A percentile compares a stretch with the other conserved stretches of the same genome.
Conservation (phyloP, 2,113 vertebrate genomes). For the Pangasianodon hypophthalmus region DNA sequence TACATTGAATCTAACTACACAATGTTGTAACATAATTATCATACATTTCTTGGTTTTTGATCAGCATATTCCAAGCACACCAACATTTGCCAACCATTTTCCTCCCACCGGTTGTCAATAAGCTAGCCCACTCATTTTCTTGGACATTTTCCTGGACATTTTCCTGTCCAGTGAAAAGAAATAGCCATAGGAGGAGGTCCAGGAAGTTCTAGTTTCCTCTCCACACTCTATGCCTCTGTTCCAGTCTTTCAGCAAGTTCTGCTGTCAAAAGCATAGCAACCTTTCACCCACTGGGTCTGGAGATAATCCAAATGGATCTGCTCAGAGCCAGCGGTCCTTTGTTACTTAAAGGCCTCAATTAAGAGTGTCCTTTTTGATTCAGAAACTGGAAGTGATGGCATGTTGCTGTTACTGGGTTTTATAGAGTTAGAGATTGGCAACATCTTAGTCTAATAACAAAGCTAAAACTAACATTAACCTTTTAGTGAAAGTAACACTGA, state of each 20-base stretch:
- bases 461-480: constrained; percentile 32
- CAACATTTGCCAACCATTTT: not conserved
- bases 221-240: constrained; percentile 42
- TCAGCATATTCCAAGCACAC: not conserved
- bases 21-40: constrained; percentile 42
- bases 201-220: constrained; percentile 38
- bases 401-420: constrained; percentile 27
- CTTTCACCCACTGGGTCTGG: constrained; percentile 29
- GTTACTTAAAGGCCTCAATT: constrained; percentile 29
- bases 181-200: constrained; percentile 25
- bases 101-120: not conserved
- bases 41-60: constrained; percentile 58
- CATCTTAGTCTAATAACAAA: constrained; percentile 28
- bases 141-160: constrained; percentile 19
- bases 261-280: constrained; percentile 41
- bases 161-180: constrained; percentile 47
- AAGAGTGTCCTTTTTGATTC: constrained; percentile 21
- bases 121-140: not conserved
- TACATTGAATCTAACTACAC: constrained; percentile 52
- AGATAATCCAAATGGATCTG: constrained; percentile 37
- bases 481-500: constrained; percentile 15
- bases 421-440: constrained; percentile 22
- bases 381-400: constrained; percentile 30
- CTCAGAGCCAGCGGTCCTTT: not conserved
- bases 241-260: constrained; percentile 23